Conservation (phyloP, 2,888 invertebrate species). For the Caprella mutica region DNA sequence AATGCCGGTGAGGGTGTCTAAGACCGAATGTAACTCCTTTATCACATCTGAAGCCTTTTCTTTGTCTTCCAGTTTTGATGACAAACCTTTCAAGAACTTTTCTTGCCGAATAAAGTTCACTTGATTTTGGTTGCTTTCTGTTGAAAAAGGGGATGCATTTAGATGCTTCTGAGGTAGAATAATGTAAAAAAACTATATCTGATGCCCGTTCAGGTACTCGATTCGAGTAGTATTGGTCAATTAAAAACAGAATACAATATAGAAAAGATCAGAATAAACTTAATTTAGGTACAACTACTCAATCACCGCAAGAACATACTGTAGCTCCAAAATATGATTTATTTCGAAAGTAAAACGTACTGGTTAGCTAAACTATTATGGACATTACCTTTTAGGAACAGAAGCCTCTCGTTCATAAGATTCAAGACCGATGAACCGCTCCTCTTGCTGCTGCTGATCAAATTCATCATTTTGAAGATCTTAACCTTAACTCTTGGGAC, state of each 20-base stretch:
- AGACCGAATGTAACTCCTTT: conserved; percentile 48
- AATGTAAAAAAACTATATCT: neutral
- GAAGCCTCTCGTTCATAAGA: conserved; percentile 50
- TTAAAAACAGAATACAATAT: no score
- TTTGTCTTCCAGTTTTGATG: conserved; percentile 47
- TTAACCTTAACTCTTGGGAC: conserved; percentile 51
- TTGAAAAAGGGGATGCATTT: neutral
- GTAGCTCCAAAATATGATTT: no score
- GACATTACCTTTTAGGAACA: conserved; percentile 48
- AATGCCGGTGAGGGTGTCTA: conserved; percentile 50
- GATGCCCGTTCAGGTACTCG: no score
- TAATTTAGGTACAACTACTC: no score
- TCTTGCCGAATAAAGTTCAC: conserved; percentile 63
- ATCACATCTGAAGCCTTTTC: conserved; percentile 36
- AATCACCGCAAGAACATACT: no score
- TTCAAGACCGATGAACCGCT: conserved; percentile 56
- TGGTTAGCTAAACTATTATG: conserved; percentile 5
- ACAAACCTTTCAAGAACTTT: conserved; percentile 56
- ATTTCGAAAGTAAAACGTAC: neutral
- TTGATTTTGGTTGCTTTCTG: conserved; percentile 54
- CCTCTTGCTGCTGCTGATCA: conserved; percentile 62
- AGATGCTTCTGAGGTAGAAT: neutral
- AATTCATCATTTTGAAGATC: conserved; percentile 67
- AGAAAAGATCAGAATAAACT: no score
- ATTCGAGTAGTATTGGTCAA: no score